Evolutionary conservation across 2,888 invertebrate genomes (phyloP).

Genomic region (Dolomedes plantarius): DNA sequence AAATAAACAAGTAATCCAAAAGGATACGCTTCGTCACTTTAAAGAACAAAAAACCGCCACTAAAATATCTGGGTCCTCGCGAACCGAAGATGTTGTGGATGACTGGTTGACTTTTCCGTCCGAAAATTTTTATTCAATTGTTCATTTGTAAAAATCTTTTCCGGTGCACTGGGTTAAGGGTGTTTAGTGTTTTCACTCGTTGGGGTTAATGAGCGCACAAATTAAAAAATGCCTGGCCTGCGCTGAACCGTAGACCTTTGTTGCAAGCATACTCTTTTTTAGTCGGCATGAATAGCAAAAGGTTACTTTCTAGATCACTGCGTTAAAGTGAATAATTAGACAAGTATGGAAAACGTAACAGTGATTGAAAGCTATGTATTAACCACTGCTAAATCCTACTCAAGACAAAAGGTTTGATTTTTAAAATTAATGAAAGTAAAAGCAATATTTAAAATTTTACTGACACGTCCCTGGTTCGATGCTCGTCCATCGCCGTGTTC

Average conservation of each 20-base stretch:
- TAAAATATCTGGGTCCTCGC: slow-evolving; percentile 12
- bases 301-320: neutral
- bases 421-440: no score
- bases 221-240: slow-evolving; percentile 30
- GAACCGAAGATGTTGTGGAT: slow-evolving; percentile 27
- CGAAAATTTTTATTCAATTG: slow-evolving; percentile 21
- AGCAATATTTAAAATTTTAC: no score
- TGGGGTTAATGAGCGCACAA: slow-evolving; percentile 23
- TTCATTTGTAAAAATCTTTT: slow-evolving; percentile 22
- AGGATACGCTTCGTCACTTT: neutral
- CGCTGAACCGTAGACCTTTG: slow-evolving; percentile 36
- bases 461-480: no score
- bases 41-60: neutral
- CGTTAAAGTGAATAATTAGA: neutral
- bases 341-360: neutral
- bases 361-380: neutral
- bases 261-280: neutral
- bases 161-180: slow-evolving; percentile 50
- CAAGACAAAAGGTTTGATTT: no score
- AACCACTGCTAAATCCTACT: no score
- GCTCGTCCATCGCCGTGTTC: no score
- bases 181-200: slow-evolving; percentile 29
- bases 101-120: slow-evolving; percentile 4
- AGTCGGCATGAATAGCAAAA: neutral
- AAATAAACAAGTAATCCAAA: neutral